Conservation (phyloP, 2,113 vertebrate genomes). For the Oreochromis niloticus region DNA sequence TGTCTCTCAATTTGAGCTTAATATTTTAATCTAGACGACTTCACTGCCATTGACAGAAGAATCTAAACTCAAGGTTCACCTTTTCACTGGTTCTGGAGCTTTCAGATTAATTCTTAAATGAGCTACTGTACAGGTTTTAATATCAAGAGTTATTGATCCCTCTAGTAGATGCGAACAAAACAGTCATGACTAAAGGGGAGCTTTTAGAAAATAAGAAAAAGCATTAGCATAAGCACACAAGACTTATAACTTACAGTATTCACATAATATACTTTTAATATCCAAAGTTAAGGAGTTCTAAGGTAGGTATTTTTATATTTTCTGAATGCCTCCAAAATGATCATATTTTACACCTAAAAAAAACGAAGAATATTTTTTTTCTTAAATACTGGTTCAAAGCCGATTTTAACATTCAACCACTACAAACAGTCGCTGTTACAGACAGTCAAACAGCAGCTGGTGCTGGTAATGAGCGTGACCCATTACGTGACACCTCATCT, state of each 20-base stretch:
- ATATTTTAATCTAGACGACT: not conserved
- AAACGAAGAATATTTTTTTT: not conserved
- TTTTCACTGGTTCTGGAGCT: not conserved
- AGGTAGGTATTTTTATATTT: not conserved
- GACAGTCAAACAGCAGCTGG: constrained; percentile 25
- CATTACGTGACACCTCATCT: constrained; percentile 16
- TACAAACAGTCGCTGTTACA: not conserved
- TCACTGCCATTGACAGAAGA: not conserved
- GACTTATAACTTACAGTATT: not conserved
- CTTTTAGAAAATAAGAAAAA: not conserved
- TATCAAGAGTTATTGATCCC: not conserved
- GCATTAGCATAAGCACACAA: not conserved
- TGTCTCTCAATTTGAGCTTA: not conserved
- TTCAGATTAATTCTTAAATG: not conserved
- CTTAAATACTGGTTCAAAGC: not conserved
- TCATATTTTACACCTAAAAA: not conserved
- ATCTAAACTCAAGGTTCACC: not conserved
- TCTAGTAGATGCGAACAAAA: not conserved
- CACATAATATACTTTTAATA: not conserved
- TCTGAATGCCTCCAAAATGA: not conserved
- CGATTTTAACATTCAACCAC: not conserved
- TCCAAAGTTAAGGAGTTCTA: not conserved
- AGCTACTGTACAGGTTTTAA: not conserved
- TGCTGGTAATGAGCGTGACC: constrained; percentile 42
- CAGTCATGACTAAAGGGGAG: not conserved